These are phyloP conservation scores for Leptonema lineaticorne DNA, from an alignment of 1,140 invertebrate species.

Conservation along the genomic window DNA sequence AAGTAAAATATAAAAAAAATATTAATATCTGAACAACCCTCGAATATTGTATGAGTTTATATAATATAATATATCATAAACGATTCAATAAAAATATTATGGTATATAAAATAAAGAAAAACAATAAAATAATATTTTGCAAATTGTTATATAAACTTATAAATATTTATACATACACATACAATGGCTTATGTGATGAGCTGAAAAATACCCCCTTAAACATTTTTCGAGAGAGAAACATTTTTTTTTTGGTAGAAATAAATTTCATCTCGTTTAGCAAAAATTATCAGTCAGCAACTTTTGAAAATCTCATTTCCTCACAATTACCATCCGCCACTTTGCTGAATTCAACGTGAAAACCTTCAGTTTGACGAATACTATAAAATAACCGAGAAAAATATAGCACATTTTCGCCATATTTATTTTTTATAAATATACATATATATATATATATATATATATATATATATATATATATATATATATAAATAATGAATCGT, in stretches of 20 bases:
- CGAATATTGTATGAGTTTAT: no score
- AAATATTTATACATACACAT: no score
- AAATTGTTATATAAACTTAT: no score
- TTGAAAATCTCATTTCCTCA: slow-evolving; percentile 36
- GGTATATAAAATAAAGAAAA: no score
- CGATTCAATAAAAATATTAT: no score
- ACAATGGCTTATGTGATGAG: not conserved
- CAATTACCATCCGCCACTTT: slow-evolving; percentile 27
- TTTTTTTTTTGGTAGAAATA: slow-evolving; percentile 17
- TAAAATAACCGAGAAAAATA: slow-evolving; percentile 12
- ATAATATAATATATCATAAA: no score
- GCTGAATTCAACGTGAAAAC: slow-evolving; percentile 5
- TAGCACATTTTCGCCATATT: slow-evolving; percentile 2
- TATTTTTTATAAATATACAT: slow-evolving; percentile 7
- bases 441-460: no score
- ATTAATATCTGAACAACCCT: no score
- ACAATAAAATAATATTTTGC: no score
- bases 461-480: no score
- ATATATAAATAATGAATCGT: no score
- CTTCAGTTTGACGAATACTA: slow-evolving; percentile 11
- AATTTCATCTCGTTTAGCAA: slow-evolving; percentile 30
- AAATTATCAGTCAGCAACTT: slow-evolving; percentile 38
- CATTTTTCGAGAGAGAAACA: slow-evolving; percentile 19
- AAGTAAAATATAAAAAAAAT: no score
- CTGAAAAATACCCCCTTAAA: slow-evolving; percentile 16